phyloP scores from a whole-genome alignment of 2,113 vertebrate genomes.

The Merops nubicus region DNA sequence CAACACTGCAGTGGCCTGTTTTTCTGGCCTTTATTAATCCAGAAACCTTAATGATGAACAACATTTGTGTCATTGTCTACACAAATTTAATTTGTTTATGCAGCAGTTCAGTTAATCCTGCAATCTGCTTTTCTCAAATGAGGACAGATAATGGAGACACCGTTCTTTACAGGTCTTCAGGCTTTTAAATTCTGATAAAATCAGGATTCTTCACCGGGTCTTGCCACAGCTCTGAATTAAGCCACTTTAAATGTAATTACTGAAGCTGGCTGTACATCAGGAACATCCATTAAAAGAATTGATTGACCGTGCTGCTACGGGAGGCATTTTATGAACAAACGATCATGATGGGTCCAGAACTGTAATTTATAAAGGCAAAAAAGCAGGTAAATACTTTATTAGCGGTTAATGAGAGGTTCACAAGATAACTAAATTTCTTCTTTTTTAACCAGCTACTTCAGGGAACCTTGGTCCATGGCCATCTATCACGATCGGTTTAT shows the following conservation, averaged over 20 bases:
- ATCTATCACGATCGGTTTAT: slow-evolving; percentile 92
- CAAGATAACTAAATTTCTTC: slow-evolving; percentile 78
- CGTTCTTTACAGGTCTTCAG: slow-evolving; percentile 87
- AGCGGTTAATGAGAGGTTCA: slow-evolving; percentile 80
- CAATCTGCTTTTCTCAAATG: slow-evolving; percentile 85
- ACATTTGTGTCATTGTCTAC: slow-evolving; percentile 87
- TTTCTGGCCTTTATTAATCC: slow-evolving; percentile 85
- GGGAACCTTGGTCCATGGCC: slow-evolving; percentile 86
- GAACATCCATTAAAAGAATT: slow-evolving; percentile 97
- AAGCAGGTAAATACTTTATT: slow-evolving; percentile 86
- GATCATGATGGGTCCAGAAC: slow-evolving; percentile 83
- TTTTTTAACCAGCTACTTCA: slow-evolving; percentile 88
- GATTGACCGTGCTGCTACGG: slow-evolving; percentile 88
- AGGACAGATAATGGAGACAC: slow-evolving; percentile 88
- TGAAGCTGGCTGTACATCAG: slow-evolving; percentile 88
- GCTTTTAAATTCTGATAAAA: slow-evolving; percentile 94
- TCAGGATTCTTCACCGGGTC: slow-evolving; percentile 92
- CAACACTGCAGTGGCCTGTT: slow-evolving; percentile 74
- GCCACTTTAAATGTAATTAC: slow-evolving; percentile 94
- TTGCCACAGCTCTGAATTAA: slow-evolving; percentile 93
- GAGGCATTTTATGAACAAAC: slow-evolving; percentile 89
- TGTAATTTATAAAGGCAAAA: slow-evolving; percentile 82
- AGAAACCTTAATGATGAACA: slow-evolving; percentile 84
- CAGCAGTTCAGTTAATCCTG: slow-evolving; percentile 87
- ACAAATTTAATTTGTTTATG: slow-evolving; percentile 90